A percentile compares a stretch with the other conserved stretches of the same genome.
Evolutionary conservation across 2,888 invertebrate genomes (phyloP).

Genomic region (Encarsia formosa): DNA sequence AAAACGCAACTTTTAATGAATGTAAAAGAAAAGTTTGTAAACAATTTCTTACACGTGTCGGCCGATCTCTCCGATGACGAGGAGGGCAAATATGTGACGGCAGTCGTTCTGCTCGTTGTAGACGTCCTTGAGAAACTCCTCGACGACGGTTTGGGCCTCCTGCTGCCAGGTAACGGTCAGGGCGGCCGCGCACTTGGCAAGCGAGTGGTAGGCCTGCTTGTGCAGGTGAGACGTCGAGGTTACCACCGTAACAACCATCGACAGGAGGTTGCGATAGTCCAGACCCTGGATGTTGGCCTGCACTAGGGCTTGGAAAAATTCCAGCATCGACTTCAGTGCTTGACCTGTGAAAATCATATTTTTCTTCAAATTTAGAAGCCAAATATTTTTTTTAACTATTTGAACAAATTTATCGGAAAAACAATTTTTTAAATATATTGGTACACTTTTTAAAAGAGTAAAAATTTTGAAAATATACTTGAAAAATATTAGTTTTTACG

Average conservation of each 20-base stretch:
- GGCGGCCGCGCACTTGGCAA: slow-evolving; percentile 95
- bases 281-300: slow-evolving; percentile 75
- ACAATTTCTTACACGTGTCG: slow-evolving; percentile 85
- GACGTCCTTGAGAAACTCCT: slow-evolving; percentile 68
- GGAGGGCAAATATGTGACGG: slow-evolving; percentile 86
- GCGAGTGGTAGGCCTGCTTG: slow-evolving; percentile 84
- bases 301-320: slow-evolving; percentile 90
- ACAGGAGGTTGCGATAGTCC: slow-evolving; percentile 75
- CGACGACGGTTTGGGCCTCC: slow-evolving; percentile 66
- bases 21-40: slow-evolving; percentile 35
- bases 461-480: too few species aligned
- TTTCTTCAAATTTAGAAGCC: too few species aligned
- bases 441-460: too few species aligned
- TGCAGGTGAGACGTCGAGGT: slow-evolving; percentile 48
- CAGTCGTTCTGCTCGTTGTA: slow-evolving; percentile 69
- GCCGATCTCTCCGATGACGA: slow-evolving; percentile 97
- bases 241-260: slow-evolving; percentile 72
- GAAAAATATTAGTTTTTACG: too few species aligned
- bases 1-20: neutral
- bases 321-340: slow-evolving; percentile 84
- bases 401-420: too few species aligned
- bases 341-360: too few species aligned
- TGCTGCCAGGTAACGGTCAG: slow-evolving; percentile 76
- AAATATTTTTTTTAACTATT: too few species aligned
- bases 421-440: too few species aligned